phyloP scores from a whole-genome alignment of 2,888 invertebrate genomes.

The Chromoteleia sp. region DNA sequence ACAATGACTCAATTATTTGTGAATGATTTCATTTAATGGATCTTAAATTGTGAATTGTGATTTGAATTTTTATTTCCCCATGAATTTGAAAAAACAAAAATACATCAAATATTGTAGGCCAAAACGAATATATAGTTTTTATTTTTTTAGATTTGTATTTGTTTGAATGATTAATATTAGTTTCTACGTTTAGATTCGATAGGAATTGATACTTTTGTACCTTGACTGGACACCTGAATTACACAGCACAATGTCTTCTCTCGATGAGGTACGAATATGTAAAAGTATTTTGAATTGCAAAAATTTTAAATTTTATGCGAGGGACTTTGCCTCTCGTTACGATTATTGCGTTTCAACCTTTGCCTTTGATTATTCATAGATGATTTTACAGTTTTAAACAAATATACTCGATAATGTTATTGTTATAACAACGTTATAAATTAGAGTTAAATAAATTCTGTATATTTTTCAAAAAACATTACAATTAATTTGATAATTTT shows the following conservation, averaged over 20 bases:
- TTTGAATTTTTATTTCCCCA: not conserved
- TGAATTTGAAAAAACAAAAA: not conserved
- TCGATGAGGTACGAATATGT: constrained; percentile 49
- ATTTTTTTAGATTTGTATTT: not conserved
- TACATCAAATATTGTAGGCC: not conserved
- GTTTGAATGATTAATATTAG: not conserved
- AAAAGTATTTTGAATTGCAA: constrained; percentile 15
- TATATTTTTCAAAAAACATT: too few species aligned
- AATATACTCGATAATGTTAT: too few species aligned
- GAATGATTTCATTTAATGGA: too few species aligned
- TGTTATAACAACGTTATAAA: too few species aligned
- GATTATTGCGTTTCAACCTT: not conserved
- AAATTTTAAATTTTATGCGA: constrained; percentile 14
- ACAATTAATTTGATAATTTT: too few species aligned
- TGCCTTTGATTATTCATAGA: not conserved
- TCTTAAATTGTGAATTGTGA: not conserved
- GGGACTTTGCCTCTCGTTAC: not conserved
- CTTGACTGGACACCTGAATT: constrained; percentile 7
- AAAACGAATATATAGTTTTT: not conserved
- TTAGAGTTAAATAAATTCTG: too few species aligned
- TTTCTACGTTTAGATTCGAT: not conserved
- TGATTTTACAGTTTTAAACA: not conserved
- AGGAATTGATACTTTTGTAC: constrained; percentile 47
- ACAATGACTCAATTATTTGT: not conserved
- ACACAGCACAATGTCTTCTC: constrained; percentile 55